These are phyloP conservation scores for Zophobas atratus DNA, from an alignment of 1,140 invertebrate genomes.

Conservation along the genomic window DNA sequence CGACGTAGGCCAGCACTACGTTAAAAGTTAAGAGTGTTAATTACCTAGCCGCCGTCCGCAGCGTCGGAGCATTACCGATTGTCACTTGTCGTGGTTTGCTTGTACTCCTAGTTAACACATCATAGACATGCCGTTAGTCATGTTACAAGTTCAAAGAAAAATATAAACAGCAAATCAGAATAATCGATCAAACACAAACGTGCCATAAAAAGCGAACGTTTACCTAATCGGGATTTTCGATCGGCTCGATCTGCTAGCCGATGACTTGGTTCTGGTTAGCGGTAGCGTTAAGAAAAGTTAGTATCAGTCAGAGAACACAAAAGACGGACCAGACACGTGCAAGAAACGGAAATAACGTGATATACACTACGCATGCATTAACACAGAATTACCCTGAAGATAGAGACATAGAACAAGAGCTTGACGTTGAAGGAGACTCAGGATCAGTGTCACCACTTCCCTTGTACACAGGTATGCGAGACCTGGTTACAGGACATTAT, in stretches of 20 bases:
- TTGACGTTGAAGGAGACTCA: conserved; percentile 66
- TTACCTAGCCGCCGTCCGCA: conserved; percentile 68
- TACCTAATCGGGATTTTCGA: conserved; percentile 66
- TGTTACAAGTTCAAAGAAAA: conserved; percentile 51
- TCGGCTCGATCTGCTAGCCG: conserved; percentile 59
- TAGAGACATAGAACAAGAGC: conserved; percentile 66
- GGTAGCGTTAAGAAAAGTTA: conserved; percentile 54
- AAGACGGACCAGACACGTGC: conserved; percentile 8
- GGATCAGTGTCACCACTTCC: conserved; percentile 64
- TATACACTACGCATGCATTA: conserved; percentile 22
- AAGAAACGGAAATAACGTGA: conserved; percentile 29
- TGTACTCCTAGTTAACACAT: conserved; percentile 65
- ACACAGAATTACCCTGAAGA: conserved; percentile 66
- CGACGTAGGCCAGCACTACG: conserved; percentile 12
- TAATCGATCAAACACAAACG: conserved; percentile 8
- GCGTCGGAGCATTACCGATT: conserved; percentile 65
- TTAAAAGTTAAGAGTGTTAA: conserved; percentile 48
- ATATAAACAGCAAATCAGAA: conserved; percentile 37
- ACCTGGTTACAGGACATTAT: conserved; percentile 56
- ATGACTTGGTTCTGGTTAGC: conserved; percentile 62
- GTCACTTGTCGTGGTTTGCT: conserved; percentile 66
- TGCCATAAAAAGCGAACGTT: conserved; percentile 29
- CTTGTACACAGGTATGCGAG: conserved; percentile 67
- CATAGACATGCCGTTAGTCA: conserved; percentile 66
- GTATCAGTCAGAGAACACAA: conserved; percentile 31